Evolutionary conservation across 2,797 vertebrate genomes (phyloP).

Genomic region (Sciurus vulgaris): DNA sequence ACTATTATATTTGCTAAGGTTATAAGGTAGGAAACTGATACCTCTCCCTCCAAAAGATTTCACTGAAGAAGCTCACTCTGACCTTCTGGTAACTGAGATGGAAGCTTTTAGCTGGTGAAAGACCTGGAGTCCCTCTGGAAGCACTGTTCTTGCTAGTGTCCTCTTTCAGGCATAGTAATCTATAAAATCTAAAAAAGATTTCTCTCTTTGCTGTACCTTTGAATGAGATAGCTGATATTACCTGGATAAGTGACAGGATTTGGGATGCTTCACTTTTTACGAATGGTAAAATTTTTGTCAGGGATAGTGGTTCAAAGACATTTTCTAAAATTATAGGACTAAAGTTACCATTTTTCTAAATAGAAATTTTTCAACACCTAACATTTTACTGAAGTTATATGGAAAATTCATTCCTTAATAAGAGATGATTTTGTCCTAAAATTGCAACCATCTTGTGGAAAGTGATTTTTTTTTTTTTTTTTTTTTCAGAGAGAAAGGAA

Average conservation of each 20-base stretch:
- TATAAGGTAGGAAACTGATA: neutral
- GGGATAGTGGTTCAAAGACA: neutral
- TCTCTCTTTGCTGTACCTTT: neutral
- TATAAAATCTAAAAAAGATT: neutral
- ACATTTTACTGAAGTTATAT: neutral
- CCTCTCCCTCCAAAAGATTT: constrained; percentile 1
- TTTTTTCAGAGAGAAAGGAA: neutral
- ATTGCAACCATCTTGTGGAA: neutral
- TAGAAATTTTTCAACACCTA: neutral
- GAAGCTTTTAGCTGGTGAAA: neutral
- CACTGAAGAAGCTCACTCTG: neutral
- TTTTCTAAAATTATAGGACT: neutral
- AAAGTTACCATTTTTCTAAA: neutral
- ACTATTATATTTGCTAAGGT: constrained; percentile 8
- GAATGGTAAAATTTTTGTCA: neutral
- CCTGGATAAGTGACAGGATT: neutral
- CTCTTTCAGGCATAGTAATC: neutral
- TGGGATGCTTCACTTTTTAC: neutral
- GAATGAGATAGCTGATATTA: neutral
- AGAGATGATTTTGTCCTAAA: neutral
- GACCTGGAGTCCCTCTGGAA: neutral
- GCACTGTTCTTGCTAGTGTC: neutral
- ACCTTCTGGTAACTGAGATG: constrained; percentile 61
- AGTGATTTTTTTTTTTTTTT: neutral
- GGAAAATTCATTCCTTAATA: neutral